These are phyloP conservation scores for Diorhabda sublineata DNA, from an alignment of 1,140 invertebrate genomes.

Conservation along the genomic window DNA sequence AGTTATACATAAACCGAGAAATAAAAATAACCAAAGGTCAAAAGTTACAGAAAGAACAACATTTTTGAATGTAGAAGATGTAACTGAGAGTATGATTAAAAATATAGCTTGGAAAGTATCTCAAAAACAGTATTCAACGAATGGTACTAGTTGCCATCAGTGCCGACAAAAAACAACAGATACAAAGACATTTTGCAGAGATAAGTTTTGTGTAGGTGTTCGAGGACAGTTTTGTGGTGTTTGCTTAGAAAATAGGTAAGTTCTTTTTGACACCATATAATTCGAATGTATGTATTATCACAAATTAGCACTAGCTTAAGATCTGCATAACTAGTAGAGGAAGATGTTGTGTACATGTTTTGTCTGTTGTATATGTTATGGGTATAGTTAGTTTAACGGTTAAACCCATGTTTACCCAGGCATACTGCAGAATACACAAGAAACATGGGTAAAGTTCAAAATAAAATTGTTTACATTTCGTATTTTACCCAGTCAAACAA, in stretches of 20 bases:
- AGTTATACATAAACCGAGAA: conserved; percentile 21
- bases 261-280: not conserved
- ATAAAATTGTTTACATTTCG: too few species aligned
- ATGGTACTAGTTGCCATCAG: conserved; percentile 49
- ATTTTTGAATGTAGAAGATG: conserved; percentile 38
- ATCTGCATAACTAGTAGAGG: too few species aligned
- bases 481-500: too few species aligned
- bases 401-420: too few species aligned
- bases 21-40: not conserved
- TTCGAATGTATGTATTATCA: too few species aligned
- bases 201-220: conserved; percentile 46
- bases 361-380: too few species aligned
- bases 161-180: conserved; percentile 52
- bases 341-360: too few species aligned
- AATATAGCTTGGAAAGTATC: conserved; percentile 40
- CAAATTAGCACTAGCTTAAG: too few species aligned
- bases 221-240: conserved; percentile 52
- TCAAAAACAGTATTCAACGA: conserved; percentile 40
- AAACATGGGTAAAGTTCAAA: too few species aligned
- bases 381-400: too few species aligned
- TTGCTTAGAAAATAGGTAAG: conserved; percentile 46
- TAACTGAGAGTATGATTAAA: conserved; percentile 44
- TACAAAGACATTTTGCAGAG: conserved; percentile 50
- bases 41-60: not conserved
- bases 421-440: too few species aligned